Conservation (phyloP, 37 sponge, comb jelly and placozoan genomes). For the Ephydatia muelleri region DNA sequence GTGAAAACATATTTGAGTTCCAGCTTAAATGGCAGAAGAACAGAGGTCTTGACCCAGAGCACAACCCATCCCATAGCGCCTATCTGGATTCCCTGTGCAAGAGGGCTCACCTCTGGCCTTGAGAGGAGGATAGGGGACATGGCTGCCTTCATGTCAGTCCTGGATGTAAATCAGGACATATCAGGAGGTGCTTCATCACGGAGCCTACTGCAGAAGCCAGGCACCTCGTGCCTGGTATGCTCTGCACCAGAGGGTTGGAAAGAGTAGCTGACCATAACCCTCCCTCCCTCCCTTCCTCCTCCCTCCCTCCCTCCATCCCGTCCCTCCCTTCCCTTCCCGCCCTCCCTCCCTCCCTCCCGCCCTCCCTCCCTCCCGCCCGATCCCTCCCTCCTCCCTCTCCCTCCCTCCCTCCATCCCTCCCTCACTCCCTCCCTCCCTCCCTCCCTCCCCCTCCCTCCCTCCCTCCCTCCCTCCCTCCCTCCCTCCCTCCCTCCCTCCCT, state of each 20-base stretch:
- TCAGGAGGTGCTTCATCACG: conserved; percentile 70
- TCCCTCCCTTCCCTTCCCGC: too few species aligned
- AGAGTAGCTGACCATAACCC: too few species aligned
- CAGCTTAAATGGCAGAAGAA: conserved; percentile 63
- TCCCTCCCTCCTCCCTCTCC: too few species aligned
- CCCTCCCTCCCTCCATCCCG: too few species aligned
- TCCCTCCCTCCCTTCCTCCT: too few species aligned
- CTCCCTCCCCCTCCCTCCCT: too few species aligned
- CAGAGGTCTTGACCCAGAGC: conserved; percentile 59
- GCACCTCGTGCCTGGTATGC: conserved; percentile 40
- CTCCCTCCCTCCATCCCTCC: background rate
- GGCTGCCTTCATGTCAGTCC: background rate
- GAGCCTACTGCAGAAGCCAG: conserved; percentile 36
- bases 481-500: background rate
- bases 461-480: too few species aligned
- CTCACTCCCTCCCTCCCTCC: background rate
- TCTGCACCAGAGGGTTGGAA: too few species aligned
- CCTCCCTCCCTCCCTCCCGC: too few species aligned
- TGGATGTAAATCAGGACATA: conserved; percentile 19
- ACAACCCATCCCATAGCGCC: conserved; percentile 26
- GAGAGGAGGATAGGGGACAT: background rate
- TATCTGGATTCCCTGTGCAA: conserved; percentile 55
- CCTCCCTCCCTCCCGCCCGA: too few species aligned
- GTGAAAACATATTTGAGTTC: conserved; percentile 67
- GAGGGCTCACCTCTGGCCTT: background rate